phyloP scores from a whole-genome alignment of 2,888 invertebrate genomes.

The Plagodis dolabraria region DNA sequence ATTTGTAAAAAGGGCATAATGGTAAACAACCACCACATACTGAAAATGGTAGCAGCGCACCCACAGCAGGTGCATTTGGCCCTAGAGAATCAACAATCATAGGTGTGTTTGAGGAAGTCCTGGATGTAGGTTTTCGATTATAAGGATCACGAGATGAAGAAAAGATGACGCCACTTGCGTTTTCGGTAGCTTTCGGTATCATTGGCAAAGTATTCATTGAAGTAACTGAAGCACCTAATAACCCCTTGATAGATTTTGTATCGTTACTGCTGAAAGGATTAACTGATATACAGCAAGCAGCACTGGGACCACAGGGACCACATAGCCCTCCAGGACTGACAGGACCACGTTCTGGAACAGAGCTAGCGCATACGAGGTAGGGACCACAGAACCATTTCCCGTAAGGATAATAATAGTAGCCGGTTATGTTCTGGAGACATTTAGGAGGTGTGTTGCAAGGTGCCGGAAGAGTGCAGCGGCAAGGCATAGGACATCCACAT shows the following conservation, averaged over 20 bases:
- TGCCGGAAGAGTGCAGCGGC: conserved; percentile 51
- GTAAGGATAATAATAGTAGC: conserved; percentile 70
- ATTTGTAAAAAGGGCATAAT: conserved; percentile 56
- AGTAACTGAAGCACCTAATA: background rate
- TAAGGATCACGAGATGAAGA: too few species aligned
- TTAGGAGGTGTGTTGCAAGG: conserved; percentile 60
- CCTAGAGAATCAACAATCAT: background rate
- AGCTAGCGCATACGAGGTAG: conserved; percentile 56
- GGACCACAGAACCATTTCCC: conserved; percentile 73
- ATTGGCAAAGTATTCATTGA: background rate
- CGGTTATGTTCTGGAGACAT: conserved; percentile 68
- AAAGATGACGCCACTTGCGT: too few species aligned
- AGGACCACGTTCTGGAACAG: conserved; percentile 38
- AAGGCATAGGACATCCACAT: conserved; percentile 42
- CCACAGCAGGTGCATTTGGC: too few species aligned
- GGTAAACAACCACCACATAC: conserved; percentile 55
- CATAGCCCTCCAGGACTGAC: conserved; percentile 45
- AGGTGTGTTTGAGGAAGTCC: background rate
- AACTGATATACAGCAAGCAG: conserved; percentile 17
- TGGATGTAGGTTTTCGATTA: background rate
- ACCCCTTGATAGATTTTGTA: background rate
- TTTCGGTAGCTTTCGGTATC: too few species aligned
- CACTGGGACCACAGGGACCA: conserved; percentile 33
- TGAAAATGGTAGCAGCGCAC: too few species aligned
- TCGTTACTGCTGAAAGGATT: background rate